Evolutionary conservation across 1,140 invertebrate species (phyloP).

Genomic region (Calliopsis andreniformis): DNA sequence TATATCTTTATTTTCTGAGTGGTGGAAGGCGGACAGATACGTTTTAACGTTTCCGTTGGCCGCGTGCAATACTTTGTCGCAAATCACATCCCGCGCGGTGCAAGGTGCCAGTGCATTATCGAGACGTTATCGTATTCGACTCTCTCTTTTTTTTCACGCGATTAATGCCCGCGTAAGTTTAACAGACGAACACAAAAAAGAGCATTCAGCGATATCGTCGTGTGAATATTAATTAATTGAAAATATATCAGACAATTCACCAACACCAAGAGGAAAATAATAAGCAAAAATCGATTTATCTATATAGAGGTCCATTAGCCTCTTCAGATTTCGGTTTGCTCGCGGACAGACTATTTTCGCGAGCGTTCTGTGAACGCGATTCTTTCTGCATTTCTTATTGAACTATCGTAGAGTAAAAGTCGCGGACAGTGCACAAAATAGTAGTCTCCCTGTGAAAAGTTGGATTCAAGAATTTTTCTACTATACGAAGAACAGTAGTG

Average conservation of each 20-base stretch:
- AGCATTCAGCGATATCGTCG: conserved; percentile 22
- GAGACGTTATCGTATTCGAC: neutral
- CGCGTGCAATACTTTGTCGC: conserved; percentile 14
- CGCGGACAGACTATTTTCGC: conserved; percentile 38
- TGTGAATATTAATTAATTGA: conserved; percentile 65
- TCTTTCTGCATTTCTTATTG: conserved; percentile 2
- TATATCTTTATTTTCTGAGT: conserved; percentile 25
- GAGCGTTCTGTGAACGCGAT: neutral
- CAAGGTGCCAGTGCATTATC: neutral
- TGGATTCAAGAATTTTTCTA: too few relatives aligned
- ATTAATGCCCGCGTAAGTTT: conserved; percentile 36
- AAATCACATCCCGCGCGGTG: neutral
- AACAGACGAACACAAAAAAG: neutral
- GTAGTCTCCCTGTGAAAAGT: too few relatives aligned
- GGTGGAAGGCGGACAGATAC: conserved; percentile 36
- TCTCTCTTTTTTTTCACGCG: neutral
- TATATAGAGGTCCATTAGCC: conserved; percentile 67
- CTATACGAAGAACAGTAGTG: too few relatives aligned
- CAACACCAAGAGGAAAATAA: conserved; percentile 39
- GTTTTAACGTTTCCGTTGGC: conserved; percentile 39
- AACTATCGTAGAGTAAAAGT: neutral
- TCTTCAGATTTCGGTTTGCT: conserved; percentile 72
- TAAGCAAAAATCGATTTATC: conserved; percentile 68
- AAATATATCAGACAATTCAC: conserved; percentile 64
- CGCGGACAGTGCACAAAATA: neutral